These are phyloP conservation scores for Phragmatobia fuliginosa DNA, from an alignment of 2,888 invertebrate species.

Conservation along the genomic window DNA sequence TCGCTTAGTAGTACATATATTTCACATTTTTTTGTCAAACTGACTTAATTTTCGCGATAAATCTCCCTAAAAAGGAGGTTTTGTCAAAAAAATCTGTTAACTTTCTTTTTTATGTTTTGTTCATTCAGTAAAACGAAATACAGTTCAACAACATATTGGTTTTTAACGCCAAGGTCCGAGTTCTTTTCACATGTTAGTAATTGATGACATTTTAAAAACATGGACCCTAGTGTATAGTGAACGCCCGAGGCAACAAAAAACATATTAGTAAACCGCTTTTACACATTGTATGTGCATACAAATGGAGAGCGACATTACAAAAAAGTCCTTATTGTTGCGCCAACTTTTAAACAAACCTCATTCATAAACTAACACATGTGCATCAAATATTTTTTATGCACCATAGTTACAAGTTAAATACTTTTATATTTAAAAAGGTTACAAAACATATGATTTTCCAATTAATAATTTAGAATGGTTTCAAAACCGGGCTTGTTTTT, in stretches of 20 bases:
- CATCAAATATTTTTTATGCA: slow-evolving; percentile 27
- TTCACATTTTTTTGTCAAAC: no score
- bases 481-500: slow-evolving; percentile 3
- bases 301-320: slow-evolving; percentile 47
- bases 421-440: not conserved
- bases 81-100: not conserved
- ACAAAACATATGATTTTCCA: not conserved
- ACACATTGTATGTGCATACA: slow-evolving; percentile 51
- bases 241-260: slow-evolving; percentile 47
- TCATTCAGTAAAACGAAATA: slow-evolving; percentile 54
- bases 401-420: slow-evolving; percentile 8
- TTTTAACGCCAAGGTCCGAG: slow-evolving; percentile 65
- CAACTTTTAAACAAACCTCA: slow-evolving; percentile 53
- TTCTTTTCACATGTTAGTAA: slow-evolving; percentile 67
- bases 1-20: no score
- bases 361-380: slow-evolving; percentile 52
- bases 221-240: slow-evolving; percentile 48
- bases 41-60: no score
- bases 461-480: not conserved
- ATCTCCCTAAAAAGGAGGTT: no score
- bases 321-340: slow-evolving; percentile 55
- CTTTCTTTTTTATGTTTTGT: not conserved
- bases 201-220: slow-evolving; percentile 68
- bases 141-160: slow-evolving; percentile 59
- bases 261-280: slow-evolving; percentile 43